A percentile compares a stretch with the other conserved stretches of the same genome.
phyloP scores from a whole-genome alignment of 2,113 vertebrate genomes.

The Hiodon alosoides region DNA sequence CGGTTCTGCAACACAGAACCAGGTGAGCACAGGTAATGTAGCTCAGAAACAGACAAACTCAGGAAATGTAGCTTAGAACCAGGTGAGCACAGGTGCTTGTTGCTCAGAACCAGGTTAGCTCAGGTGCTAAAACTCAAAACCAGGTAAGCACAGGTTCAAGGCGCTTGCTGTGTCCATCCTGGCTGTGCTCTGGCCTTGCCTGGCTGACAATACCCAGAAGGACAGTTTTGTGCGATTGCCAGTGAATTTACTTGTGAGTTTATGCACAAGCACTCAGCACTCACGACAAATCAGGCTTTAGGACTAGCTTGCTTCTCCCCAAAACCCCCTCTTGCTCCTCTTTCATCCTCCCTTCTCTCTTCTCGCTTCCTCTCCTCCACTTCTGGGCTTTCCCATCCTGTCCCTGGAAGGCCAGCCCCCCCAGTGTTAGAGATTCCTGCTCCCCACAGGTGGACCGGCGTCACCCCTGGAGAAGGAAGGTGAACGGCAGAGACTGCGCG shows the following conservation, averaged over 20 bases:
- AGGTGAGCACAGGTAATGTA: background rate
- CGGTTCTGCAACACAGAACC: conserved; percentile 12
- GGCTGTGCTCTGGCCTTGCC: background rate
- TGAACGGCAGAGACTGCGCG: conserved; percentile 45
- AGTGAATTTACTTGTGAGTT: no score
- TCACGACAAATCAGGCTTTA: no score
- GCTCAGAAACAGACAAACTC: no score
- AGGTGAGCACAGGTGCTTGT: background rate
- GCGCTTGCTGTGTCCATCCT: background rate
- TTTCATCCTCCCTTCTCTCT: background rate
- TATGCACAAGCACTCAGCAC: no score
- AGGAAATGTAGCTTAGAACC: conserved; percentile 15
- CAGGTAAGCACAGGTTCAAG: no score
- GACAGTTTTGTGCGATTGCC: no score
- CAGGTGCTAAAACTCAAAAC: no score
- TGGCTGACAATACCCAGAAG: no score
- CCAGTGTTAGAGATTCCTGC: conserved; percentile 49
- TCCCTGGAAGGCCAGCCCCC: conserved; percentile 53
- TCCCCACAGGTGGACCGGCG: conserved; percentile 58
- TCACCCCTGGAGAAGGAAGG: conserved; percentile 78
- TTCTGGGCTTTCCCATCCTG: background rate
- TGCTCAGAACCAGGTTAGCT: no score
- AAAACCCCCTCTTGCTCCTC: background rate
- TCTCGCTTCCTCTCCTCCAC: conserved; percentile 6
- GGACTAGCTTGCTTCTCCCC: background rate